Conservation (phyloP, 2,797 vertebrate species). For the Chlorospingus semifuscus region DNA sequence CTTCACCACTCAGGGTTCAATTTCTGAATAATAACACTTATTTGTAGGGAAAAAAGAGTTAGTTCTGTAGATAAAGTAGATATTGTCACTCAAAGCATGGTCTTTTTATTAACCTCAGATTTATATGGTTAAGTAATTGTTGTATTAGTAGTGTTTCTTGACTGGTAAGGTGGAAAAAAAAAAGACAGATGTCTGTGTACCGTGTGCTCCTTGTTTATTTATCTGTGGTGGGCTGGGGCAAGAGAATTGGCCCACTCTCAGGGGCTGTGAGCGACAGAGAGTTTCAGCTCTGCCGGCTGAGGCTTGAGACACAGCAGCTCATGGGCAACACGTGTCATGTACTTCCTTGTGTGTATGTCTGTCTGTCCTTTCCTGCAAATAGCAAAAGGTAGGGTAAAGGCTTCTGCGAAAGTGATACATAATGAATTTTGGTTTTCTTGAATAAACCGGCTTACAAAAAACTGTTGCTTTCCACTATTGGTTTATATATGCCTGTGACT, state of each 20-base stretch:
- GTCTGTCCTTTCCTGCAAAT: not conserved
- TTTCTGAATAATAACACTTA: slow-evolving; percentile 52
- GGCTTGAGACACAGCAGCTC: not conserved
- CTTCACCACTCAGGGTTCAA: slow-evolving; percentile 46
- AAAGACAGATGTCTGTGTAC: not conserved
- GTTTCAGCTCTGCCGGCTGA: not conserved
- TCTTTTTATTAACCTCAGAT: slow-evolving; percentile 54
- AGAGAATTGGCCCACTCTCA: not conserved
- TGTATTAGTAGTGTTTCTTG: slow-evolving; percentile 42
- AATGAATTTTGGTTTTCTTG: not conserved
- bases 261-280: not conserved
- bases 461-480: not conserved
- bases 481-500: not conserved
- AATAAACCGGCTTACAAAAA: not conserved
- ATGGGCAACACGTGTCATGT: accelerated
- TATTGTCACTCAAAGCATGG: slow-evolving; percentile 35
- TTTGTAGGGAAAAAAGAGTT: slow-evolving; percentile 46
- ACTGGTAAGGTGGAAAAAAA: not conserved
- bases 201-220: slow-evolving; percentile 21
- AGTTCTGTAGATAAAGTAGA: not conserved
- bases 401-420: accelerated
- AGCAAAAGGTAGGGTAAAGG: not conserved
- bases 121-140: slow-evolving; percentile 52
- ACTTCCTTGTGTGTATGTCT: not conserved
- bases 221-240: not conserved